Evolutionary conservation across 1,140 invertebrate genomes (phyloP).

Genomic region (Holcopasites calliopsidis): DNA sequence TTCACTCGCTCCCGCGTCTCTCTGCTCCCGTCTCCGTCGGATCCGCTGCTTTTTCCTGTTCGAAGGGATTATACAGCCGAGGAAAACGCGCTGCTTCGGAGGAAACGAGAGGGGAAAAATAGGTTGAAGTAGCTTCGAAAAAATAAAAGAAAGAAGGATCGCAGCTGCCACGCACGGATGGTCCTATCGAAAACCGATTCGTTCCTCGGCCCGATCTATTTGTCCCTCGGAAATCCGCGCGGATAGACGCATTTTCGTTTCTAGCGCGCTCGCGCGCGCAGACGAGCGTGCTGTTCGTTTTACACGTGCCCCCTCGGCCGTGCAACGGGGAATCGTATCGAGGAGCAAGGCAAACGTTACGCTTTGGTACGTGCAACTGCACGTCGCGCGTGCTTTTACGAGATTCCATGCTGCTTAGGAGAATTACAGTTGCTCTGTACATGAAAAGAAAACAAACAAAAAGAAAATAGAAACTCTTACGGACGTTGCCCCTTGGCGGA

Average conservation of each 20-base stretch:
- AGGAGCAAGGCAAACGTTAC: neutral
- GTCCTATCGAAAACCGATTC: slow-evolving; percentile 21
- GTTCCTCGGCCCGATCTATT: slow-evolving; percentile 3
- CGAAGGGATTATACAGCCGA: slow-evolving; percentile 49
- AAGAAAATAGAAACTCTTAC: too few relatives aligned
- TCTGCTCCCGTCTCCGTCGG: slow-evolving; percentile 3
- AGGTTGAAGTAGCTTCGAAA: neutral
- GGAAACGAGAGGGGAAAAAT: neutral
- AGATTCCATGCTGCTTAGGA: too few relatives aligned
- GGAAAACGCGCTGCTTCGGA: neutral
- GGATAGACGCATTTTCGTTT: slow-evolving; percentile 38
- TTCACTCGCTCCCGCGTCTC: too few relatives aligned
- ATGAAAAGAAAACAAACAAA: too few relatives aligned
- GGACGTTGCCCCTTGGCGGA: too few relatives aligned
- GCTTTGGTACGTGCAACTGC: neutral
- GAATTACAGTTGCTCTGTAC: too few relatives aligned
- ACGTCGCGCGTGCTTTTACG: neutral
- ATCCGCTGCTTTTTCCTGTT: neutral
- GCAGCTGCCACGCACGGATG: slow-evolving; percentile 13
- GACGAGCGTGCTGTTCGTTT: neutral
- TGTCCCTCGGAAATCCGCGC: neutral
- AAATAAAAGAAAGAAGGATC: neutral
- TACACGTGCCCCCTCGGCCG: neutral
- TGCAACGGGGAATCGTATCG: neutral
- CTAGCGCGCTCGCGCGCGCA: neutral